A percentile compares a stretch with the other conserved stretches of the same genome.
Conservation (phyloP, 2,113 vertebrate genomes). For the Theristicus caerulescens region DNA sequence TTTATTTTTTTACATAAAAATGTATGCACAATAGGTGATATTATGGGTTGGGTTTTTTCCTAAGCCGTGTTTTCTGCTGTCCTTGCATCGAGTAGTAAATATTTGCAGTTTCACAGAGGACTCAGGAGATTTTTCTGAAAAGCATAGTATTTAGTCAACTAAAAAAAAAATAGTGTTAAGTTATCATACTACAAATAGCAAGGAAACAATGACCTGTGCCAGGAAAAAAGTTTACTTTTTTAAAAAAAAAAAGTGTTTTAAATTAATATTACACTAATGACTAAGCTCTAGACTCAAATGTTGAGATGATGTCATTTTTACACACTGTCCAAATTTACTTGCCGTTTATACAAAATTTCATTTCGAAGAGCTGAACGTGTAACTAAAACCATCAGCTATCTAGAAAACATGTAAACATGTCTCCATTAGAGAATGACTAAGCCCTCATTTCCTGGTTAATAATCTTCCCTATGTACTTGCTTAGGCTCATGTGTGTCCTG, state of each 20-base stretch:
- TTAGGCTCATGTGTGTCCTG: not conserved
- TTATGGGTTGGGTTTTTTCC: not conserved
- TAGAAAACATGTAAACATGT: not conserved
- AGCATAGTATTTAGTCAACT: not conserved
- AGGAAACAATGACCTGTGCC: not conserved
- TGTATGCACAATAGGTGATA: not conserved
- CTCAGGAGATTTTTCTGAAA: not conserved
- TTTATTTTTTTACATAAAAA: not conserved
- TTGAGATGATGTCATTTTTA: conserved; percentile 21
- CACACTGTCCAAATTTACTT: not conserved
- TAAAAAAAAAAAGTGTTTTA: not conserved
- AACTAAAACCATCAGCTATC: not conserved
- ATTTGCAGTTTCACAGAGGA: not conserved
- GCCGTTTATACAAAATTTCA: not conserved
- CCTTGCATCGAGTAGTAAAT: not conserved
- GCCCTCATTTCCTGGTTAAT: not conserved
- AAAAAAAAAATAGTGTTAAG: not conserved
- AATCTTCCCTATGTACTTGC: not conserved
- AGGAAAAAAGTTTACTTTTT: conserved; percentile 9
- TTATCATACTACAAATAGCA: not conserved
- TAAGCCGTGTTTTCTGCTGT: not conserved
- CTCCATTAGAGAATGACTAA: not conserved
- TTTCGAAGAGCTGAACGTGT: not conserved
- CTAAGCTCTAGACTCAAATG: conserved; percentile 20
- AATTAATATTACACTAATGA: not conserved